Evolutionary conservation across 1,140 invertebrate genomes (phyloP).

Genomic region (Sycobia sp.): DNA sequence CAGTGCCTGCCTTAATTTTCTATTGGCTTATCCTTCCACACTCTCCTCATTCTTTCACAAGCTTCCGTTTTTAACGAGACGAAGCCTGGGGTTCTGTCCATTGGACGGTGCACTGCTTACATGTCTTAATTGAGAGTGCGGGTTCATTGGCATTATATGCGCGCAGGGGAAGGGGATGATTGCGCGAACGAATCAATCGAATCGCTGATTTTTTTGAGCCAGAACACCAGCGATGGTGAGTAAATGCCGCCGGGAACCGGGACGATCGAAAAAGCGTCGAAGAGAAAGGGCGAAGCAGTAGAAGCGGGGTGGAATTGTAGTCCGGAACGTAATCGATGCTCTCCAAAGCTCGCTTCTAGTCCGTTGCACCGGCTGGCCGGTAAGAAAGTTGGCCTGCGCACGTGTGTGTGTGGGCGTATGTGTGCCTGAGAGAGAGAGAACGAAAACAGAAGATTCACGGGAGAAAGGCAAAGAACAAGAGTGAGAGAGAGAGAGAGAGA

Average conservation of each 20-base stretch:
- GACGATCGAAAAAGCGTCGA: background rate
- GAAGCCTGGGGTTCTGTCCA: no score
- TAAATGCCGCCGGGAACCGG: background rate
- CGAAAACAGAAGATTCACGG: background rate
- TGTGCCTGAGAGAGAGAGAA: no score
- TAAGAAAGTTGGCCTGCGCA: background rate
- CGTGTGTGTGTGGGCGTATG: no score
- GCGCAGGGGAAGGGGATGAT: no score
- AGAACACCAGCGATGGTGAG: background rate
- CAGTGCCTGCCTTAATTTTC: no score
- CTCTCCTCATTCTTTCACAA: background rate
- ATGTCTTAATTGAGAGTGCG: conserved; percentile 3
- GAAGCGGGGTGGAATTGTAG: background rate
- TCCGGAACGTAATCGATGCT: conserved; percentile 23
- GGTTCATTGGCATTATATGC: background rate
- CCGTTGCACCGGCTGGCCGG: background rate
- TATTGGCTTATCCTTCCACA: background rate
- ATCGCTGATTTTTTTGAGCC: conserved; percentile 2
- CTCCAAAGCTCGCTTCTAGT: background rate
- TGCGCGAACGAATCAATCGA: no score
- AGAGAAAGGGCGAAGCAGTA: background rate
- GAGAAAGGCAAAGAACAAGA: background rate
- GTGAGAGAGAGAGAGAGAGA: background rate
- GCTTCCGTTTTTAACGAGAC: background rate
- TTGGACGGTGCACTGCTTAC: no score